phyloP scores from a whole-genome alignment of 2,888 invertebrate genomes.

The Cosmia pyralina region DNA sequence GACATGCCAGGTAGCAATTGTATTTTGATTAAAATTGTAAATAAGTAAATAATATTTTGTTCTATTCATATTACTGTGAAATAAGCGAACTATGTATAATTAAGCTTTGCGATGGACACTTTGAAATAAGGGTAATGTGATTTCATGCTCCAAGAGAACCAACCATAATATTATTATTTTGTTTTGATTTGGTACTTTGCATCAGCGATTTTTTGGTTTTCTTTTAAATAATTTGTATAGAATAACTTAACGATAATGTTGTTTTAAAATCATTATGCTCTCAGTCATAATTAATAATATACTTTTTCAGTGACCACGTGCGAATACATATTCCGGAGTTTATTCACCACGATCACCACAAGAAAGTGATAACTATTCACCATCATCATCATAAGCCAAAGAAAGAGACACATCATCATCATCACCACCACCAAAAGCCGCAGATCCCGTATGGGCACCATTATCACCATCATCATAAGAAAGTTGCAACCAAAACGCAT shows the following conservation, averaged over 20 bases:
- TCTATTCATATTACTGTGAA: neutral
- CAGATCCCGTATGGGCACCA: conserved; percentile 77
- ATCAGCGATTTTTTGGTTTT: conserved; percentile 22
- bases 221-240: neutral
- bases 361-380: conserved; percentile 90
- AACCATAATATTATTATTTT: conserved; percentile 1
- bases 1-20: neutral
- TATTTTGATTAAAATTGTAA: neutral
- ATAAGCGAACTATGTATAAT: conserved; percentile 37
- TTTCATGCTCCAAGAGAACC: conserved; percentile 34
- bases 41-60: neutral
- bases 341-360: conserved; percentile 90
- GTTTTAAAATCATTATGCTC: neutral
- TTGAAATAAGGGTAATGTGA: conserved; percentile 7
- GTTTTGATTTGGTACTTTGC: conserved; percentile 9
- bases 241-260: neutral
- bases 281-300: conserved; percentile 35
- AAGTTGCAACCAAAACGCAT: conserved; percentile 82
- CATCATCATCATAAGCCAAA: conserved; percentile 88
- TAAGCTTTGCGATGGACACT: conserved; percentile 31
- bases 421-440: conserved; percentile 77
- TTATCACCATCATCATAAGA: conserved; percentile 82
- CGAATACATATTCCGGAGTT: conserved; percentile 91
- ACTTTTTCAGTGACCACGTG: conserved; percentile 89
- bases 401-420: conserved; percentile 84